Base-by-base conservation (phyloP, 2,113 vertebrate species). In the Synchiropus splendidus region DNA sequence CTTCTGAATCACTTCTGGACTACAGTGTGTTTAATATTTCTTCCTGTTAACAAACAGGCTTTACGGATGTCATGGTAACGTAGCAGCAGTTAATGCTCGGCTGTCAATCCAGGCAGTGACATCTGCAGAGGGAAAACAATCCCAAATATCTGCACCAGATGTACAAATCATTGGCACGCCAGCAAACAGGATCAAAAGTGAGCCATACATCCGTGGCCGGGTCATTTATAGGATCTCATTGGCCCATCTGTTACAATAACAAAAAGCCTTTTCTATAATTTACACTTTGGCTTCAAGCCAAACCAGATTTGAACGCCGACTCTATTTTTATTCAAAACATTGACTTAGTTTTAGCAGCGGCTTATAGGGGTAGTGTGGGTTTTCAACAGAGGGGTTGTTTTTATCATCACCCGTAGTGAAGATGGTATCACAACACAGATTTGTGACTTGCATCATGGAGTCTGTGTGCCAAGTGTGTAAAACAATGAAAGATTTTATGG, bases 101-200 rank as follows among this genome's bases (percentile, higher is more conserved):
- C 72, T 52, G 72, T 80, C 70, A 73, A 72, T 74, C 74, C n/a
- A n/a, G n/a, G n/a, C n/a, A n/a, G n/a, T 62, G 77, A 81, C 72
- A 83, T 74, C 79, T 82, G 78, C 67, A 66, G 55, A 42, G 62
- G 80, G 79, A 67, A 61, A 67, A 64, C 70, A 55, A 70, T 4
- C 64, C 58, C 49, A 62, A 69, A 83, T 74, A 78, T 78, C 61
- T 75, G 39, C 45, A 61, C 55, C 78, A 84, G 77, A 79, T 85
- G 80, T 71, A 60, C 57, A 36, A 41, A 46, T 49, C 47, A 21
- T 39, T 62, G 45, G 62, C 60, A 48, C 54, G 39, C 32, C 36
- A 34, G 44, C 54, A 68, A 63, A 74, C 52, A 51, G 63, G 65
- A 76, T 75, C 51, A 65, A 54, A 67, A 46, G 27, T 45, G 45